These are phyloP conservation scores for Schlechtendalia chinensis DNA, from an alignment of 1,140 invertebrate genomes.

Conservation along the genomic window DNA sequence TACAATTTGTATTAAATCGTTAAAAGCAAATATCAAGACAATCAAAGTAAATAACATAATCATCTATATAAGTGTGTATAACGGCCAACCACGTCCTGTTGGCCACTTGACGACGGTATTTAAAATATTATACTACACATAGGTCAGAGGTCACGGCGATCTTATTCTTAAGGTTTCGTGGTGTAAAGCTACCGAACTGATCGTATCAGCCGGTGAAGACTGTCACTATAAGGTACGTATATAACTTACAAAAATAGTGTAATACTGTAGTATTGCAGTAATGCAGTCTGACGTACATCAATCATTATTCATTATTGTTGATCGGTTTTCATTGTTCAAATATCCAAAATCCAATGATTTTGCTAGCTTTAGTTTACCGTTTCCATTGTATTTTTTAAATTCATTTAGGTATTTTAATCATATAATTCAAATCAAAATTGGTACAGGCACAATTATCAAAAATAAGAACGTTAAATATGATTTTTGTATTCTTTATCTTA, in stretches of 20 bases:
- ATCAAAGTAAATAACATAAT: conserved; percentile 64
- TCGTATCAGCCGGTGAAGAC: conserved; percentile 93
- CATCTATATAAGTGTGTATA: not conserved
- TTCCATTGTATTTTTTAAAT: too few species aligned
- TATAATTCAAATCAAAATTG: too few species aligned
- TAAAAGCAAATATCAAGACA: conserved; percentile 85
- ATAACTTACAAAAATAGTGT: not conserved
- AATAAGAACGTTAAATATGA: too few species aligned
- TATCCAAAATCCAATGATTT: too few species aligned
- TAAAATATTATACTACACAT: conserved; percentile 7
- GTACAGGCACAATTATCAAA: too few species aligned
- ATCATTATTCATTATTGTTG: too few species aligned
- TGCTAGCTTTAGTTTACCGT: too few species aligned
- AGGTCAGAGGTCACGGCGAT: conserved; percentile 97
- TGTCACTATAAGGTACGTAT: conserved; percentile 78
- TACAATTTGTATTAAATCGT: conserved; percentile 82
- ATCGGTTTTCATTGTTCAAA: too few species aligned
- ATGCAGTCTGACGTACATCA: too few species aligned
- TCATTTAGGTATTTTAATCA: too few species aligned
- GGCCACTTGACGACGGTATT: not conserved
- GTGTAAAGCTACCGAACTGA: conserved; percentile 82
- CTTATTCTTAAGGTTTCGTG: conserved; percentile 84
- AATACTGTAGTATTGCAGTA: too few species aligned
- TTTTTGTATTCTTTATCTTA: too few species aligned
- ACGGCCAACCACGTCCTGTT: not conserved